Evolutionary conservation across 2,113 vertebrate genomes (phyloP).

Genomic region (Terrapene triunguis): DNA sequence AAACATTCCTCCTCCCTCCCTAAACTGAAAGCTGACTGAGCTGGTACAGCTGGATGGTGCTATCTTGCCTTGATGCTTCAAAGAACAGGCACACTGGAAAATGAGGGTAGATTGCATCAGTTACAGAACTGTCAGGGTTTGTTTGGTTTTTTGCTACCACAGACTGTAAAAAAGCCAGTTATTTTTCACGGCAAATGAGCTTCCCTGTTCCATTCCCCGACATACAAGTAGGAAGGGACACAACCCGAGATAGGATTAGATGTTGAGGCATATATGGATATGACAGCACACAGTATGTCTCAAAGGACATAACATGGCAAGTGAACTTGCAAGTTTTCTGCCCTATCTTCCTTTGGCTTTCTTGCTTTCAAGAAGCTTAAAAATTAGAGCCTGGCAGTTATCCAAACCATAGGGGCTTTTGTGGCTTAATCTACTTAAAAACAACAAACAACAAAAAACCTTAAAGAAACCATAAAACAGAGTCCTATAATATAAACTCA

Average conservation of each 20-base stretch:
- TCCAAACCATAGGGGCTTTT: not conserved
- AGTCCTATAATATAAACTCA: not conserved
- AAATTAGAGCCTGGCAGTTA: not conserved
- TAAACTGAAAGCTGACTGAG: not conserved
- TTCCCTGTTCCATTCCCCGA: not conserved
- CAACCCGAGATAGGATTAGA: not conserved
- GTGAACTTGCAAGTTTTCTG: not conserved
- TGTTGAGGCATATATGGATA: too few species aligned
- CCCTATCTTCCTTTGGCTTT: not conserved
- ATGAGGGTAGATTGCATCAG: not conserved
- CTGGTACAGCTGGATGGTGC: not conserved
- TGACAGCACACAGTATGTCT: too few species aligned
- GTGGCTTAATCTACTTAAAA: accelerated
- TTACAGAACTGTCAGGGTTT: not conserved
- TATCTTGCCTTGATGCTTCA: not conserved
- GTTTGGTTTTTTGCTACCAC: not conserved
- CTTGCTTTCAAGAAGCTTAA: not conserved
- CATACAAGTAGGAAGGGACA: not conserved
- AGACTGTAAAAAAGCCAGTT: not conserved
- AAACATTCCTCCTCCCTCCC: not conserved
- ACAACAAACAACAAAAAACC: not conserved
- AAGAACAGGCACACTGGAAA: not conserved
- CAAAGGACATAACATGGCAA: not conserved
- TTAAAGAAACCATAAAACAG: not conserved
- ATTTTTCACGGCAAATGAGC: not conserved